These are phyloP conservation scores for Anarrhichthys ocellatus DNA, from an alignment of 2,113 vertebrate genomes.

Conservation along the genomic window DNA sequence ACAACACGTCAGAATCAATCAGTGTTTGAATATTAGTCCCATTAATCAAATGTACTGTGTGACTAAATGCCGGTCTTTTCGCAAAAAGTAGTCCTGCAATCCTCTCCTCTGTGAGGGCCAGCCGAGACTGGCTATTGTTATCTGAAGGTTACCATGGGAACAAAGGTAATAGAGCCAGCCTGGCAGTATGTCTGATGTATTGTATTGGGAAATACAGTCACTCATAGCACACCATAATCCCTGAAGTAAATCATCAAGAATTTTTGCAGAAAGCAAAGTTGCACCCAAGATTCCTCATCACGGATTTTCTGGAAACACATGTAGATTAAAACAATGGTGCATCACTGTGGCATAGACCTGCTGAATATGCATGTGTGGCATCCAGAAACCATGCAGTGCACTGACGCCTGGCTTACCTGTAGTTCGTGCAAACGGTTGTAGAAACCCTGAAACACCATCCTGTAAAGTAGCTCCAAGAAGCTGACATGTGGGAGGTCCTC, in stretches of 20 bases:
- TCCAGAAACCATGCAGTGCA: not conserved
- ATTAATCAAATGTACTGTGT: not conserved
- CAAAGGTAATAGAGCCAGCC: not conserved
- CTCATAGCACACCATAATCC: not conserved
- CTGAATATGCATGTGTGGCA: not conserved
- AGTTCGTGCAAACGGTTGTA: constrained; percentile 78
- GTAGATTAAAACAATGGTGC: not conserved
- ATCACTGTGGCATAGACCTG: not conserved
- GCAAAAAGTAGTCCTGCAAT: not conserved
- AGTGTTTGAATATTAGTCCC: not conserved
- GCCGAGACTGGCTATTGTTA: constrained; percentile 21
- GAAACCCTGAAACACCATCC: constrained; percentile 76
- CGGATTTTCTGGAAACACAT: constrained; percentile 11
- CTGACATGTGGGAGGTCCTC: constrained; percentile 73
- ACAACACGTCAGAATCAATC: not conserved
- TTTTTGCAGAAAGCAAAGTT: not conserved
- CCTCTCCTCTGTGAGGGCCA: not conserved
- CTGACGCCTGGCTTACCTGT: constrained; percentile 73
- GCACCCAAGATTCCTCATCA: not conserved
- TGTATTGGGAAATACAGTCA: not conserved
- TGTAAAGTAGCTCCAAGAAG: constrained; percentile 67
- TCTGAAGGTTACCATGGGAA: constrained; percentile 34
- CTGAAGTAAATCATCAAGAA: not conserved
- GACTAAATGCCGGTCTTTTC: not conserved
- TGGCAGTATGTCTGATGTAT: constrained; percentile 7